These are phyloP conservation scores for Dendropsophus ebraccatus DNA, from an alignment of 2,113 vertebrate species.

Conservation along the genomic window DNA sequence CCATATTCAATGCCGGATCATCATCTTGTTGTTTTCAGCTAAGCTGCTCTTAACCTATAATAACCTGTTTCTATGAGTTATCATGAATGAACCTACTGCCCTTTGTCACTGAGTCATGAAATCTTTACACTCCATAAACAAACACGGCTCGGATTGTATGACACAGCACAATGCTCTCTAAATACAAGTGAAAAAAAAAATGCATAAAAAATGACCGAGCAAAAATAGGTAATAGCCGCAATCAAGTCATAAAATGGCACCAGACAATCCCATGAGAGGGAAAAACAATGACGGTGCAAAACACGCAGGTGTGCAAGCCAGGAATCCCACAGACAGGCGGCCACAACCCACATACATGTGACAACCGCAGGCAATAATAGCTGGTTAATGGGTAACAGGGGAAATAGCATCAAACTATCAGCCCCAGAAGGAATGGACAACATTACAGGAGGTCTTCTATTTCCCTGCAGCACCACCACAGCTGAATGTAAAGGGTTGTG, in stretches of 20 bases:
- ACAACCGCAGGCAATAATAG: background rate
- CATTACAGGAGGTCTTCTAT: too few species aligned
- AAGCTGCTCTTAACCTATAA: background rate
- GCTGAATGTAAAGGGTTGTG: too few species aligned
- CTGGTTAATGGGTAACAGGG: background rate
- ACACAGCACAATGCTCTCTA: conserved; percentile 27
- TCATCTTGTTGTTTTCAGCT: too few species aligned
- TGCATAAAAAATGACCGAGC: conserved; percentile 32
- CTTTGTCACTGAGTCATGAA: conserved; percentile 21
- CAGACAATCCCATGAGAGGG: background rate
- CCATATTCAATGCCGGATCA: too few species aligned
- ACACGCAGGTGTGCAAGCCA: background rate
- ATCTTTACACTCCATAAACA: conserved; percentile 9
- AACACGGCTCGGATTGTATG: conserved; percentile 14
- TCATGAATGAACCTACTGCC: background rate
- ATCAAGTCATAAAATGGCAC: conserved; percentile 32
- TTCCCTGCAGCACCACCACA: too few species aligned
- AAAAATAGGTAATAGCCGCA: background rate
- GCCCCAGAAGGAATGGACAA: background rate
- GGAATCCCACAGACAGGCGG: background rate
- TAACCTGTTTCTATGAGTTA: background rate
- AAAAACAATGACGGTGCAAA: conserved; percentile 43
- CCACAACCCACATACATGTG: background rate
- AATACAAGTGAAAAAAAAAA: conserved; percentile 25
- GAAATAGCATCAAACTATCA: background rate